Percentiles rank a stretch among this genome's conserved stretches.
phyloP scores from a whole-genome alignment of 2,797 vertebrate genomes.

The Atherinosoma microstoma region DNA sequence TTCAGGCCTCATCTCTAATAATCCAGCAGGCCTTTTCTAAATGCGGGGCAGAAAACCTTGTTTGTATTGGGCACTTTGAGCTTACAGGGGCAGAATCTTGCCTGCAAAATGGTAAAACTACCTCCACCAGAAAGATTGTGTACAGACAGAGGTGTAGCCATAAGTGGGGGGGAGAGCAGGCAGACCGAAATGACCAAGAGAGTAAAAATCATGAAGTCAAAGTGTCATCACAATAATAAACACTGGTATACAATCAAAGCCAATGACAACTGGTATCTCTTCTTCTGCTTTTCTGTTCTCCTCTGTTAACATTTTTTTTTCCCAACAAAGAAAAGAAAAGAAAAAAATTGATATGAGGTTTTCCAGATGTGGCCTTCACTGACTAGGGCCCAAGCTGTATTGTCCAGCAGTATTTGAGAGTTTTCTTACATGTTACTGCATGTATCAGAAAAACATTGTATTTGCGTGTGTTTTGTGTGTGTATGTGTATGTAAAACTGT shows the following conservation, averaged over 20 bases:
- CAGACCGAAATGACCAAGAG: constrained; percentile 26
- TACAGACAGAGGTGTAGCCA: constrained; percentile 23
- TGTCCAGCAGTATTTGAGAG: constrained; percentile 72
- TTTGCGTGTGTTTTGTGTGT: constrained; percentile 18
- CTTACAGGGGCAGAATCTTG: constrained; percentile 4
- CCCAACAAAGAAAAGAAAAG: constrained; percentile 78
- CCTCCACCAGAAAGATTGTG: constrained; percentile 18
- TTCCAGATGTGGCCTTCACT: constrained; percentile 74
- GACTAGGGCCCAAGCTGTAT: constrained; percentile 63
- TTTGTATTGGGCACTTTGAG: constrained; percentile 21
- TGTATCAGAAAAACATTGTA: constrained; percentile 61
- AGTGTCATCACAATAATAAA: constrained; percentile 76
- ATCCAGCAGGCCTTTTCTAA: constrained; percentile 24
- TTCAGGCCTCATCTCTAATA: constrained; percentile 24
- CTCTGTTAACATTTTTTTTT: constrained; percentile 77
- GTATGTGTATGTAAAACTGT: constrained; percentile 26
- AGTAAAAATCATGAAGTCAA: constrained; percentile 23
- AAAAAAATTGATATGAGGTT: constrained; percentile 81
- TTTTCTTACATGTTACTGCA: constrained; percentile 60
- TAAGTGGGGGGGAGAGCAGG: constrained; percentile 33
- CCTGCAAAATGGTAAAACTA: constrained; percentile 6
- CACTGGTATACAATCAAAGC: constrained; percentile 89
- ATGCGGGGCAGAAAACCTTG: not conserved
- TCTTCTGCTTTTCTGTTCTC: constrained; percentile 57
- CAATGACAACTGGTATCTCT: constrained; percentile 80